Conservation (phyloP, 92 coral and sea anemone genomes). For the Actinernus sp. region DNA sequence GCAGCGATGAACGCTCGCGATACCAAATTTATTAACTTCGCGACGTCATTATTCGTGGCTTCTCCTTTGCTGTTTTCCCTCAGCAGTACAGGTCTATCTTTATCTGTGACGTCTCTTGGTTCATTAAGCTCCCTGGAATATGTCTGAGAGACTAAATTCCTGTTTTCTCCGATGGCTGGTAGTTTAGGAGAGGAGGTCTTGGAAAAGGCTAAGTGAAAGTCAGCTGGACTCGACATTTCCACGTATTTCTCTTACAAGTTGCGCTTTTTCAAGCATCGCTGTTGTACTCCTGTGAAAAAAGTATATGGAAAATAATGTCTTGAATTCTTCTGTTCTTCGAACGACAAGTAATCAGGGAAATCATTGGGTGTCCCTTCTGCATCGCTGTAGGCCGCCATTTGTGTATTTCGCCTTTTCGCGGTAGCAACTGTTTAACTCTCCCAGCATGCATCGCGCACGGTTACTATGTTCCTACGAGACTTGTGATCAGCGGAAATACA, state of each 20-base stretch:
- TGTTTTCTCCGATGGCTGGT: constrained; percentile 79
- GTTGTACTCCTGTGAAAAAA: too few species aligned
- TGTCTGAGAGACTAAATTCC: constrained; percentile 72
- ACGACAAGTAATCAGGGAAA: too few species aligned
- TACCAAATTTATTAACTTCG: constrained; percentile 71
- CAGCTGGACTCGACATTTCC: constrained; percentile 57
- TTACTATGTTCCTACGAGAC: constrained; percentile 77
- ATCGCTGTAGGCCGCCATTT: constrained; percentile 52
- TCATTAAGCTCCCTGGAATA: constrained; percentile 6
- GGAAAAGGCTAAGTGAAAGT: constrained; percentile 60
- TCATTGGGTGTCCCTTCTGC: background rate
- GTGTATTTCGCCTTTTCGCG: constrained; percentile 75
- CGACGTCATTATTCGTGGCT: constrained; percentile 50
- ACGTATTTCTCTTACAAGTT: background rate
- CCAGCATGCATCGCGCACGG: constrained; percentile 79
- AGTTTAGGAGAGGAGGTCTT: constrained; percentile 68
- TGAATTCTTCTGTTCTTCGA: too few species aligned
- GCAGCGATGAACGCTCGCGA: constrained; percentile 83
- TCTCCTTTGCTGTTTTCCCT: constrained; percentile 42
- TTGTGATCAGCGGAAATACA: too few species aligned
- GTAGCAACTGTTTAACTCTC: constrained; percentile 91
- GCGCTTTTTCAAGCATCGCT: too few species aligned
- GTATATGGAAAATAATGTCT: too few species aligned
- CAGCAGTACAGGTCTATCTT: constrained; percentile 21
- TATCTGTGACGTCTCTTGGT: constrained; percentile 10